Evolutionary conservation across 2,888 invertebrate species (phyloP).

Genomic region (Spodoptera littoralis): DNA sequence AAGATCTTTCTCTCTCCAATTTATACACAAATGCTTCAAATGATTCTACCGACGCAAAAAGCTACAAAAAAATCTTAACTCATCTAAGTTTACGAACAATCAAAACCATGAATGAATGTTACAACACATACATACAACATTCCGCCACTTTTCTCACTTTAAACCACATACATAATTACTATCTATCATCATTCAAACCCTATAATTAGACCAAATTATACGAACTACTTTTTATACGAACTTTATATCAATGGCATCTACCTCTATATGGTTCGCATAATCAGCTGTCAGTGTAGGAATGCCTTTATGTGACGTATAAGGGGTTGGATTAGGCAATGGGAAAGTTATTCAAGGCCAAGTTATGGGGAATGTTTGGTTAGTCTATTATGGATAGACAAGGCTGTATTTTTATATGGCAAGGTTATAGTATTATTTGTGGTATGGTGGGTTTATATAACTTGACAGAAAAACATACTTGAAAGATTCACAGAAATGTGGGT

Average conservation of each 20-base stretch:
- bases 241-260: conserved; percentile 20
- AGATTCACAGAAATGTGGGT: conserved; percentile 22
- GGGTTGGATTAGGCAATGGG: conserved; percentile 45
- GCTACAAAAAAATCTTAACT: conserved; percentile 9
- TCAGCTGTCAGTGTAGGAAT: conserved; percentile 30
- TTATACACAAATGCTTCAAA: too few relatives aligned
- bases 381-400: conserved; percentile 4
- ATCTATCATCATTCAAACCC: conserved; percentile 8
- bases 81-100: conserved; percentile 9
- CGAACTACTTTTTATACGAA: conserved; percentile 38
- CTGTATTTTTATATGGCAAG: too few relatives aligned
- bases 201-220: conserved; percentile 38
- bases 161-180: conserved; percentile 23
- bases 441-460: too few relatives aligned
- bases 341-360: conserved; percentile 47
- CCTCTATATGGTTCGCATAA: conserved; percentile 41
- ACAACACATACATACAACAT: not conserved
- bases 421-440: too few relatives aligned
- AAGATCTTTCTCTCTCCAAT: too few relatives aligned
- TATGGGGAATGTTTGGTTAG: conserved; percentile 11
- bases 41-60: too few relatives aligned
- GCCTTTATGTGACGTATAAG: conserved; percentile 52
- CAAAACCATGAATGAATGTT: conserved; percentile 3
- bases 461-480: too few relatives aligned
- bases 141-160: conserved; percentile 5